These are phyloP conservation scores for Decapterus maruadsi DNA, from an alignment of 2,797 vertebrate genomes.

Conservation along the genomic window DNA sequence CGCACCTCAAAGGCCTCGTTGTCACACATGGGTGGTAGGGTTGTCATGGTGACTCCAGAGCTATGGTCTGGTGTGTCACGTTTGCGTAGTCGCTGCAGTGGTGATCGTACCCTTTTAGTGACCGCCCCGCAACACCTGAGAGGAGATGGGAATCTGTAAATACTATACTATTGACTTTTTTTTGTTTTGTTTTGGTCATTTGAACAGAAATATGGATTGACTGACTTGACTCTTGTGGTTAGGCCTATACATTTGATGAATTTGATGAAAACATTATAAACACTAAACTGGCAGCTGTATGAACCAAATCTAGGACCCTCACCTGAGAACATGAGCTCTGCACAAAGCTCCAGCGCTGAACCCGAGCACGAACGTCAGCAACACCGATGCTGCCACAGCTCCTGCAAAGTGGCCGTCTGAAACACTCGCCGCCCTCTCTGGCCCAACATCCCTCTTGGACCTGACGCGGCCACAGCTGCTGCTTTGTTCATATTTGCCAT, in stretches of 20 bases:
- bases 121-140: conserved; percentile 60
- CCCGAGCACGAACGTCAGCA: conserved; percentile 81
- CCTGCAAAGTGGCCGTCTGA: conserved; percentile 59
- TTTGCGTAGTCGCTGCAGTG: neutral
- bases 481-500: fast-evolving
- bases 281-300: no score
- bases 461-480: conserved; percentile 1
- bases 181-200: neutral
- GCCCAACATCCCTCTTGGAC: conserved; percentile 17
- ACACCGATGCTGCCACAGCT: conserved; percentile 77
- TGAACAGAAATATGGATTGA: neutral
- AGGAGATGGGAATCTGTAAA: neutral
- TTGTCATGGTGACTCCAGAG: conserved; percentile 37
- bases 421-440: neutral
- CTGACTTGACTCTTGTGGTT: no score
- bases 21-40: neutral
- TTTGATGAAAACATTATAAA: no score
- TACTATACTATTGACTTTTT: no score
- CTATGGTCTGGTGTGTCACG: neutral
- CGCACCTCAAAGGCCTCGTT: conserved; percentile 19
- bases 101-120: conserved; percentile 11
- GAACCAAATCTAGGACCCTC: neutral
- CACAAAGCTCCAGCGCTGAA: conserved; percentile 81
- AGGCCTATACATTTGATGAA: no score
- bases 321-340: conserved; percentile 75